Percentiles rank a stretch among this genome's conserved stretches.
Evolutionary conservation across 2,888 invertebrate genomes (phyloP).

Genomic region (Sminthurinus aureus): DNA sequence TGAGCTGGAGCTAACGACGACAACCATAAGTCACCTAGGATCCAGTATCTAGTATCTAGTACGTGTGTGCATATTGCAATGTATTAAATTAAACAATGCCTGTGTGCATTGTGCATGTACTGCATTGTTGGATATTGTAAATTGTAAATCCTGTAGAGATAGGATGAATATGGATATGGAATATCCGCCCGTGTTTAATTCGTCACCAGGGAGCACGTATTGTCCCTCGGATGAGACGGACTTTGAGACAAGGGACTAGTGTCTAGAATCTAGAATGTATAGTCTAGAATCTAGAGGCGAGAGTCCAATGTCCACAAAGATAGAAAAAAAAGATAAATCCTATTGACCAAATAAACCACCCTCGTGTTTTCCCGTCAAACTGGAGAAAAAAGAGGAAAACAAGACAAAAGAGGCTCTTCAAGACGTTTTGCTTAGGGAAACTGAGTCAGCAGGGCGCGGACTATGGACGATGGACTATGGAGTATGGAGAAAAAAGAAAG

Average conservation of each 20-base stretch:
- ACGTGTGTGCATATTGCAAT: not conserved
- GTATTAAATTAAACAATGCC: not conserved
- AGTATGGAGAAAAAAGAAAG: slow-evolving; percentile 23
- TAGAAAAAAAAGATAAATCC: slow-evolving; percentile 41
- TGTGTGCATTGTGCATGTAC: too few species aligned
- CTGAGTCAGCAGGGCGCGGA: slow-evolving; percentile 44
- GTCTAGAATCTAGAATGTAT: too few species aligned
- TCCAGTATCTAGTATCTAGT: not conserved
- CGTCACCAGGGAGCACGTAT: slow-evolving; percentile 42
- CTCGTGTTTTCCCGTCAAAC: slow-evolving; percentile 42
- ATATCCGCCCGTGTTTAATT: slow-evolving; percentile 43
- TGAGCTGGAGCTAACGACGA: not conserved
- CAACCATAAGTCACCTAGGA: not conserved
- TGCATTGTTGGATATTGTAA: too few species aligned
- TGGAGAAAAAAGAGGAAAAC: slow-evolving; percentile 32
- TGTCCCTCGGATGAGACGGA: slow-evolving; percentile 36
- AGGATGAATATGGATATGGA: slow-evolving; percentile 1
- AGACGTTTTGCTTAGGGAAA: not conserved
- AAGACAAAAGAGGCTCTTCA: slow-evolving; percentile 5
- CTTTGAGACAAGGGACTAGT: too few species aligned
- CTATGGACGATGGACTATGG: slow-evolving; percentile 27
- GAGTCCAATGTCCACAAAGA: slow-evolving; percentile 43
- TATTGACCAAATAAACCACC: slow-evolving; percentile 47
- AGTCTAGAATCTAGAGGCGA: too few species aligned
- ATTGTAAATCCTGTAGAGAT: too few species aligned